A percentile compares a stretch with the other conserved stretches of the same genome.
Evolutionary conservation across 2,888 invertebrate genomes (phyloP).

Genomic region (Cyrtodaria siliqua): DNA sequence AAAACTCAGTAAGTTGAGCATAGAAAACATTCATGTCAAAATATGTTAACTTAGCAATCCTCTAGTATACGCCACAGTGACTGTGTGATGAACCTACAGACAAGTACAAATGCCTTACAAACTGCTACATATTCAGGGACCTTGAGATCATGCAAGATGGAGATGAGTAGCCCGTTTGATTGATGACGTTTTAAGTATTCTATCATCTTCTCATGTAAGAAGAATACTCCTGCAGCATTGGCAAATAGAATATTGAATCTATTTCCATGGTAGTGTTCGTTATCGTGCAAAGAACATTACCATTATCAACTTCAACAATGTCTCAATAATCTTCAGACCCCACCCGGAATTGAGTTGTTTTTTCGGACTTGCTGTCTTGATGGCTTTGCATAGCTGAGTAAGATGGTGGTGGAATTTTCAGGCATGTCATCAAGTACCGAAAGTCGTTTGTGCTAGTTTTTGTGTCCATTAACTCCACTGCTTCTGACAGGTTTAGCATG

Average conservation of each 20-base stretch:
- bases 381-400: no score
- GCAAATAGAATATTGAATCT: slow-evolving; percentile 63
- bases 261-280: slow-evolving; percentile 53
- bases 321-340: no score
- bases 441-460: no score
- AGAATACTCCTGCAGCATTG: slow-evolving; percentile 17
- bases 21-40: slow-evolving; percentile 24
- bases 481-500: no score
- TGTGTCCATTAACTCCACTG: no score
- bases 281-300: no score
- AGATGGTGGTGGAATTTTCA: no score
- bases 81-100: slow-evolving; percentile 40
- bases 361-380: no score
- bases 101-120: slow-evolving; percentile 59
- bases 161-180: slow-evolving; percentile 49
- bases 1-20: slow-evolving; percentile 31
- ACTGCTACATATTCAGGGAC: slow-evolving; percentile 55
- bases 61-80: slow-evolving; percentile 17
- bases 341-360: no score
- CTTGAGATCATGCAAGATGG: slow-evolving; percentile 53
- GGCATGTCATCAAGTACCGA: no score
- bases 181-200: slow-evolving; percentile 37
- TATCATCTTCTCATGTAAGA: slow-evolving; percentile 6
- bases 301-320: no score
- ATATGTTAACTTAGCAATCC: not conserved